Conservation (phyloP, 2,113 vertebrate genomes). For the Forbesichthys papilliferus region DNA sequence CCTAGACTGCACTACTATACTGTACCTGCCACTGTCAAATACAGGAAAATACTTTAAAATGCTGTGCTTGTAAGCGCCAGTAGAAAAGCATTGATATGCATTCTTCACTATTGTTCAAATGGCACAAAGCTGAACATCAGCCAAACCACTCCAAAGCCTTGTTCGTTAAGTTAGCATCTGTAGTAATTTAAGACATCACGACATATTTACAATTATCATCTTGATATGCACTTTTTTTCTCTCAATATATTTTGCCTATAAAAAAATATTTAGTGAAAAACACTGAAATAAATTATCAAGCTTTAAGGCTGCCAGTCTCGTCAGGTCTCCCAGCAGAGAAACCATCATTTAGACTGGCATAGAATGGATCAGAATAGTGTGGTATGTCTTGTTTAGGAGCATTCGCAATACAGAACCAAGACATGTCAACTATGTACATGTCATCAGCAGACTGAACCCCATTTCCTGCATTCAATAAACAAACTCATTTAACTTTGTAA, state of each 20-base stretch:
- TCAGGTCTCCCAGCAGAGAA: slow-evolving; percentile 55
- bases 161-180: slow-evolving; percentile 61
- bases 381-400: slow-evolving; percentile 24
- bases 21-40: slow-evolving; percentile 27
- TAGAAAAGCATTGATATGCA: slow-evolving; percentile 61
- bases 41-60: slow-evolving; percentile 34
- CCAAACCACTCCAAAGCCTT: slow-evolving; percentile 60
- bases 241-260: slow-evolving; percentile 75
- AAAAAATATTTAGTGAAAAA: slow-evolving; percentile 70
- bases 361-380: slow-evolving; percentile 57
- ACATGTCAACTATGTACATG: slow-evolving; percentile 25
- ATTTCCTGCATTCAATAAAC: background rate
- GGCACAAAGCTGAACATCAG: slow-evolving; percentile 55
- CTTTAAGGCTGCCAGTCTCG: slow-evolving; percentile 77
- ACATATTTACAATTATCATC: slow-evolving; percentile 69
- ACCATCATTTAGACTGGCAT: slow-evolving; percentile 73
- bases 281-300: slow-evolving; percentile 75
- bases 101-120: slow-evolving; percentile 61
- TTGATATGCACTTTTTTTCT: slow-evolving; percentile 67
- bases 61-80: slow-evolving; percentile 52
- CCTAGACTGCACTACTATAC: slow-evolving; percentile 6
- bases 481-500: no score
- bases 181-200: slow-evolving; percentile 68
- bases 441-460: background rate
- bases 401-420: slow-evolving; percentile 16